A percentile compares a stretch with the other conserved stretches of the same genome.
phyloP scores from a whole-genome alignment of 2,888 invertebrate genomes.

The Amphiduros pacificus region DNA sequence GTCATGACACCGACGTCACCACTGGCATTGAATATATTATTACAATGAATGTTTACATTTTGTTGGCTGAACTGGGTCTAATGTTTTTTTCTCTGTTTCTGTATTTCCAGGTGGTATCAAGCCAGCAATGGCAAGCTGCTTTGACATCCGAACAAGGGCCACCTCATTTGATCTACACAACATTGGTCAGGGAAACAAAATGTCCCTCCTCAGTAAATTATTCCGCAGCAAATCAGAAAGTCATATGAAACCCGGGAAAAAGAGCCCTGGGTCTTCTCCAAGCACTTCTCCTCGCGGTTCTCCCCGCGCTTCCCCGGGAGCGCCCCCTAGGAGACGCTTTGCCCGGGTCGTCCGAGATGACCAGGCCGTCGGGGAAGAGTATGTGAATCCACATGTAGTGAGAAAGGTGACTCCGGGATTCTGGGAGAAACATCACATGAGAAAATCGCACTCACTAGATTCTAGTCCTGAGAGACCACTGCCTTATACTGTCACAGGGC shows the following conservation, averaged over 20 bases:
- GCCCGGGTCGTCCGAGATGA: conserved; percentile 26
- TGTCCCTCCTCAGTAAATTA: conserved; percentile 19
- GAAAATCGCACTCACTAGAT: conserved; percentile 8
- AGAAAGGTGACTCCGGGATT: conserved; percentile 21
- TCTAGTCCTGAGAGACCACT: conserved; percentile 13
- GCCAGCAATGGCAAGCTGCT: conserved; percentile 22
- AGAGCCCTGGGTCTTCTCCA: neutral
- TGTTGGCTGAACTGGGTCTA: neutral
- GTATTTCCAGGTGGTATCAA: conserved; percentile 7
- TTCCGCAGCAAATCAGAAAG: conserved; percentile 26
- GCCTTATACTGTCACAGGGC: conserved; percentile 27
- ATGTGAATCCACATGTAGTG: conserved; percentile 29
- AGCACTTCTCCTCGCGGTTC: conserved; percentile 10
- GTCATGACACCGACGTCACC: too few species aligned
- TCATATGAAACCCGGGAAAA: conserved; percentile 13
- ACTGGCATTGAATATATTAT: neutral
- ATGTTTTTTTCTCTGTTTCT: neutral
- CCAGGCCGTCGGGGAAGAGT: conserved; percentile 23
- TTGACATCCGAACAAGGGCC: conserved; percentile 25
- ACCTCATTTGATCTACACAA: conserved; percentile 24
- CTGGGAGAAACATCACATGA: conserved; percentile 17
- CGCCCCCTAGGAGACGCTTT: conserved; percentile 19
- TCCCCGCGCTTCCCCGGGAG: conserved; percentile 8
- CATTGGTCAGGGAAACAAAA: conserved; percentile 17
- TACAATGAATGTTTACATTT: neutral